A percentile compares a stretch with the other conserved stretches of the same genome.
phyloP scores from a whole-genome alignment of 64 coral and sea anemone genomes.

The Catalaphyllia jardinei region DNA sequence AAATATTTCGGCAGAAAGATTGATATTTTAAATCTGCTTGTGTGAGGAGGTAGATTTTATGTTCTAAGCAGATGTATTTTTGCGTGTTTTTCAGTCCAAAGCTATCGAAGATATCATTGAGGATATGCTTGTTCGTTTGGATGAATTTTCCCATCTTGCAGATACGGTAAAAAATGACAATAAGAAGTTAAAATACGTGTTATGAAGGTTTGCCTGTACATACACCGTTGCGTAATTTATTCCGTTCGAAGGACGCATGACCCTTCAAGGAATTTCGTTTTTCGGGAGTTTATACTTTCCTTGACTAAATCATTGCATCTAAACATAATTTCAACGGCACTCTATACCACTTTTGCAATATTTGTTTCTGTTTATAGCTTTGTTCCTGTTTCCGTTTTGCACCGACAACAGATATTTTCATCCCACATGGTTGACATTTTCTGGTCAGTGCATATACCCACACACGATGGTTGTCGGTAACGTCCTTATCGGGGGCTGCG shows the following conservation, averaged over 20 bases:
- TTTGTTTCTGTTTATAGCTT: neutral
- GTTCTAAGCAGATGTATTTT: neutral
- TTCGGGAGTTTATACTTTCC: neutral
- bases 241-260: neutral
- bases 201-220: neutral
- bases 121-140: slow-evolving; percentile 93
- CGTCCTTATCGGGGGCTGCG: slow-evolving; percentile 99
- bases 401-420: neutral
- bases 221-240: too few species aligned
- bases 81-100: slow-evolving; percentile 68
- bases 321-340: neutral
- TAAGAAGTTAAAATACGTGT: neutral
- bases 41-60: neutral
- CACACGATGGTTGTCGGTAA: neutral
- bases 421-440: slow-evolving; percentile 36
- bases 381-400: neutral
- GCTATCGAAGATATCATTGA: slow-evolving; percentile 86
- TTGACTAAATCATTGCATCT: neutral
- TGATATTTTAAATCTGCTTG: too few species aligned
- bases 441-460: neutral
- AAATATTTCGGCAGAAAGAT: neutral
- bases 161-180: slow-evolving; percentile 74
- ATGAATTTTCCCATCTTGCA: slow-evolving; percentile 97
- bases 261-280: neutral
- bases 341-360: neutral